phyloP scores from a whole-genome alignment of 1,140 invertebrate species.

The silkworm (Bombyx mori) region ASM3026992v2 NC_085109.1:10222001-10222500 shows the following conservation, averaged over 20 bases:
- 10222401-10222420: constrained; percentile 59
- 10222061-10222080: too few species aligned
- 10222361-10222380: constrained; percentile 62
- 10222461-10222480: constrained; percentile 35
- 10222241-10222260: constrained; percentile 50
- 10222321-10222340: constrained; percentile 40
- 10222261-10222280: constrained; percentile 58
- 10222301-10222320: constrained; percentile 44
- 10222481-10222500: constrained; percentile 25
- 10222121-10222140: constrained; percentile 58
- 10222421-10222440: constrained; percentile 61
- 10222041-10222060: constrained; percentile 8
- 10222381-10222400: constrained; percentile 52
- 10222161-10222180: constrained; percentile 63
- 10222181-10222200: constrained; percentile 44
- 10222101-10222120: constrained; percentile 66
- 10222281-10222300: constrained; percentile 50
- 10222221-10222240: constrained; percentile 35
- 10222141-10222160: constrained; percentile 47
- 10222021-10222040: constrained; percentile 6
- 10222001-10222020: constrained; percentile 16
- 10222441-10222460: constrained; percentile 31
- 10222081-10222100: constrained; percentile 20
- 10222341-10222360: constrained; percentile 53
- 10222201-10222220: constrained; percentile 43